These are phyloP conservation scores for Lochmaea capreae DNA, from an alignment of 2,888 invertebrate genomes.

Conservation along the genomic window DNA sequence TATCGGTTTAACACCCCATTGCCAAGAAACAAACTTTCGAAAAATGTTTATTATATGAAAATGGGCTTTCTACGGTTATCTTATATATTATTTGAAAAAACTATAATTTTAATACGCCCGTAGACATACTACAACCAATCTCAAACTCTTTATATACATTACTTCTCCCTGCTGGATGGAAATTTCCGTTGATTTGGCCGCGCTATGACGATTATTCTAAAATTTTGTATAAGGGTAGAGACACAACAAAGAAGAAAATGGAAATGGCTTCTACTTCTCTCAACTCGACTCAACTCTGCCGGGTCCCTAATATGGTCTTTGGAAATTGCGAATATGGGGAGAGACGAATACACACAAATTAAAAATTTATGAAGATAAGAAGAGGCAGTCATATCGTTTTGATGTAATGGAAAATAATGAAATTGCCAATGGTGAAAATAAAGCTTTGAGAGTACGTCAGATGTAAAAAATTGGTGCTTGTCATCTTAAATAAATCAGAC, in stretches of 20 bases:
- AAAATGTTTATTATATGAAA: too few species aligned
- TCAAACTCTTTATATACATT: conserved; percentile 8
- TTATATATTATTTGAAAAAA: not conserved
- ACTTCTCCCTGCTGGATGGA: conserved; percentile 2
- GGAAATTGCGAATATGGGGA: conserved; percentile 42
- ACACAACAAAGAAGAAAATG: conserved; percentile 39
- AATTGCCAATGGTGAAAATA: conserved; percentile 40
- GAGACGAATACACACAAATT: conserved; percentile 45
- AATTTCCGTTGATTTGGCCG: conserved; percentile 29
- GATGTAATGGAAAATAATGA: conserved; percentile 42
- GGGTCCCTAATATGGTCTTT: conserved; percentile 41
- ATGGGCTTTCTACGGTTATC: not conserved
- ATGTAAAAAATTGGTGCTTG: conserved; percentile 41
- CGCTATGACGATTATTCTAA: conserved; percentile 33
- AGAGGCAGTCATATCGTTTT: conserved; percentile 43
- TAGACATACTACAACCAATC: conserved; percentile 1
- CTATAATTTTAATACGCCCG: not conserved
- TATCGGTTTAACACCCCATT: too few species aligned
- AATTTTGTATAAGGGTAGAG: conserved; percentile 28
- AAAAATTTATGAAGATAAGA: conserved; percentile 44
- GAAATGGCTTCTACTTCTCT: conserved; percentile 27
- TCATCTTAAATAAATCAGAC: conserved; percentile 37
- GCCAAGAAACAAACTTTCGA: too few species aligned
- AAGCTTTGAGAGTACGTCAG: conserved; percentile 40
- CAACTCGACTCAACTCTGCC: conserved; percentile 17